Evolutionary conservation across 2,797 vertebrate species (phyloP).

Genomic region (Hylomyscus alleni): DNA sequence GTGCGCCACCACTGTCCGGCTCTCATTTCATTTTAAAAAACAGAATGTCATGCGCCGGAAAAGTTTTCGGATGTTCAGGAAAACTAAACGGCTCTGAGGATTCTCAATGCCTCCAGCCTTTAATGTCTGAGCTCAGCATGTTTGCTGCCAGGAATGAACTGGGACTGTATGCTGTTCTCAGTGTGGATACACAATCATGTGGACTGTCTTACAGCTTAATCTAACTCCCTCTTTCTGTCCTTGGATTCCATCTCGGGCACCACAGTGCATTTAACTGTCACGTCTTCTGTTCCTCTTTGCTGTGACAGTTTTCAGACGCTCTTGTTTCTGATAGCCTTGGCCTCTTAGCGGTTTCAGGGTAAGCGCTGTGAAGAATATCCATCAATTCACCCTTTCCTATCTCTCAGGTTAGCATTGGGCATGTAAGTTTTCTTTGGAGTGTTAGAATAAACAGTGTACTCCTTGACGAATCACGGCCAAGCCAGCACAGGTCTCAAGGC

Average conservation of each 20-base stretch:
- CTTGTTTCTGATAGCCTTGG: not conserved
- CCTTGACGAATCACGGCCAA: not conserved
- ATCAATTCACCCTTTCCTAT: not conserved
- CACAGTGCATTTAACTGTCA: not conserved
- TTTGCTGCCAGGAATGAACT: not conserved
- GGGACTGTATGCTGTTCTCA: not conserved
- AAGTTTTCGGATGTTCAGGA: not conserved
- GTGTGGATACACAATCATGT: not conserved
- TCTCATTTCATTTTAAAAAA: constrained; percentile 10
- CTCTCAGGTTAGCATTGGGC: not conserved
- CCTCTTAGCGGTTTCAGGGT: not conserved
- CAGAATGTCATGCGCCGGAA: constrained; percentile 14
- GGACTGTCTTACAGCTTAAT: constrained; percentile 24
- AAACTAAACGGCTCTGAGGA: not conserved
- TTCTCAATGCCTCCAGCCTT: not conserved
- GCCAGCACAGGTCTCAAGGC: not conserved
- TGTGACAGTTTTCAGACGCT: not conserved
- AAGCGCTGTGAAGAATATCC: not conserved
- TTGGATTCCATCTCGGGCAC: not conserved
- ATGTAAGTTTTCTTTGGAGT: not conserved
- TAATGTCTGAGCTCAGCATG: not conserved
- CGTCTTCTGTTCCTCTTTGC: not conserved
- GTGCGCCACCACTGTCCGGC: too few relatives aligned
- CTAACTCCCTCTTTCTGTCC: not conserved
- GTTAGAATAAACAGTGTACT: not conserved